These are phyloP conservation scores for Pomatorhinus ruficollis DNA, from an alignment of 2,113 vertebrate genomes.

Conservation along the genomic window DNA sequence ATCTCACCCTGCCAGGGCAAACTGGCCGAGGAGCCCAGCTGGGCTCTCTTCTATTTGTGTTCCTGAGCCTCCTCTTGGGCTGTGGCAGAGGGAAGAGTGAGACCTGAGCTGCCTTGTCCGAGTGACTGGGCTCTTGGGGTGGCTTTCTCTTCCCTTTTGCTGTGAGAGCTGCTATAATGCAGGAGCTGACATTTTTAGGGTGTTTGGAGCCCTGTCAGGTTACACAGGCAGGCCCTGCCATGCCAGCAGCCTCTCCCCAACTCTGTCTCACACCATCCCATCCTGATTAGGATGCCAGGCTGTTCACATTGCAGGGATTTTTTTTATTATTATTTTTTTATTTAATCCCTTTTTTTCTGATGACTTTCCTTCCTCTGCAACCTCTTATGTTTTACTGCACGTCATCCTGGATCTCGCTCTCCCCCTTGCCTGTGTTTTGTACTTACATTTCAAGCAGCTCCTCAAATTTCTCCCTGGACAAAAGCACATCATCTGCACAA, in stretches of 20 bases:
- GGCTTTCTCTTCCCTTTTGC: not conserved
- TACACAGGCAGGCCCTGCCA: not conserved
- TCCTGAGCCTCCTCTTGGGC: not conserved
- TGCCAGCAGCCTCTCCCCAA: not conserved
- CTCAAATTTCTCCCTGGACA: not conserved
- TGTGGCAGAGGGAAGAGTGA: not conserved
- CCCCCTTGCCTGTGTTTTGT: accelerated
- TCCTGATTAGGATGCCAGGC: not conserved
- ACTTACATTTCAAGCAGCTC: not conserved
- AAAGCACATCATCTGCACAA: not conserved
- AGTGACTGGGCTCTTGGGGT: not conserved
- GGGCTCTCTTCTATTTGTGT: not conserved
- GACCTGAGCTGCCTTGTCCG: not conserved
- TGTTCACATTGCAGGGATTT: not conserved
- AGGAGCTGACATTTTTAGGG: not conserved
- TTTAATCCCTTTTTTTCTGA: not conserved
- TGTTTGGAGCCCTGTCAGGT: not conserved
- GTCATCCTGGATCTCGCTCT: not conserved
- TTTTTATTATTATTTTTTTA: not conserved
- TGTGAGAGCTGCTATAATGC: not conserved
- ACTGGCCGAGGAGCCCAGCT: not conserved
- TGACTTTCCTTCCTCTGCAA: not conserved
- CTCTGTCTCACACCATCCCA: not conserved
- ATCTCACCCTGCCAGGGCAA: not conserved
- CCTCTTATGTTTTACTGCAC: not conserved